phyloP scores from a whole-genome alignment of 2,797 vertebrate species.

The Linurgus olivaceus region DNA sequence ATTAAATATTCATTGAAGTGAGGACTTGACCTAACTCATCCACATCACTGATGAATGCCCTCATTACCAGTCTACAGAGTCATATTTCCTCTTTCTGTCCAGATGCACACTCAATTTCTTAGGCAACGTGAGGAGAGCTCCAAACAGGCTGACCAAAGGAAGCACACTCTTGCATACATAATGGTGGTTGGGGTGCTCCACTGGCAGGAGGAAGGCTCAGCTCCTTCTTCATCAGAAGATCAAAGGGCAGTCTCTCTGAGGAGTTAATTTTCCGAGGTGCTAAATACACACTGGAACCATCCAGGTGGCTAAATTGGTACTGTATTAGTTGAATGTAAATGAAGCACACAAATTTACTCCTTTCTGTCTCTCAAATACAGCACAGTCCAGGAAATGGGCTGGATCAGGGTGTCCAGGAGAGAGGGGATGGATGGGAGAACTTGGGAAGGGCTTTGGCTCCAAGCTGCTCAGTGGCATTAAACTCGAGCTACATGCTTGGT shows the following conservation, averaged over 20 bases:
- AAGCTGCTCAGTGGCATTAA: neutral
- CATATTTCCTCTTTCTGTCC: conserved; percentile 26
- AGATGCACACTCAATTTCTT: conserved; percentile 11
- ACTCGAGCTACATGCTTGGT: accelerated
- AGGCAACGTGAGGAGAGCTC: neutral
- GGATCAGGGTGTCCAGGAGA: neutral
- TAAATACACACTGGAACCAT: neutral
- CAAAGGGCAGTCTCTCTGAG: accelerated
- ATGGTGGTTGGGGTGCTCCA: neutral
- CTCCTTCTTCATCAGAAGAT: neutral
- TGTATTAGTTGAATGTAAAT: neutral
- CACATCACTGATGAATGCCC: conserved; percentile 20
- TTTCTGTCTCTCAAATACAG: neutral
- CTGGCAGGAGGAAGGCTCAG: neutral
- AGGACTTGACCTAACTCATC: conserved; percentile 24
- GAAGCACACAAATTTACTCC: neutral
- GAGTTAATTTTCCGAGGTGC: neutral
- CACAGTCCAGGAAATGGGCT: neutral
- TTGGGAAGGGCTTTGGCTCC: neutral
- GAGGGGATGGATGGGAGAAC: neutral
- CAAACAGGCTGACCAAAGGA: neutral
- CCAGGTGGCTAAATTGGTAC: neutral
- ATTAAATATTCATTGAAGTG: neutral
- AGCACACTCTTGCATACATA: neutral
- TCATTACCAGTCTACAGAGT: conserved; percentile 17